A percentile compares a stretch with the other conserved stretches of the same genome.
Evolutionary conservation across 2,113 vertebrate genomes (phyloP).

Genomic region (Genyomyrus donnyi): DNA sequence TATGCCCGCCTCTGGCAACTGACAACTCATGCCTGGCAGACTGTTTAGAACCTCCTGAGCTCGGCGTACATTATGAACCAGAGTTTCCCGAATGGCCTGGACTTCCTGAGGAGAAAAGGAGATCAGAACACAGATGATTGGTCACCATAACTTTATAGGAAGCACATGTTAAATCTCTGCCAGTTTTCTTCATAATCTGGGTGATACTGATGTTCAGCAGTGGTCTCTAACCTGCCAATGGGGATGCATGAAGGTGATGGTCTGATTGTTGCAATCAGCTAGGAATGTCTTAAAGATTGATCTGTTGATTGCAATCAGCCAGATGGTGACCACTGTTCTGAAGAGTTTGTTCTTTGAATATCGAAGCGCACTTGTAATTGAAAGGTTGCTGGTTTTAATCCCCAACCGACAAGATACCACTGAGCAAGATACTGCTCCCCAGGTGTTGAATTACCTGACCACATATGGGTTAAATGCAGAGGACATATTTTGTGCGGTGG

Average conservation of each 20-base stretch:
- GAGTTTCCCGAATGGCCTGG: constrained; percentile 17
- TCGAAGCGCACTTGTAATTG: not conserved
- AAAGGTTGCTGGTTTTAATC: not conserved
- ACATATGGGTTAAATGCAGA: not conserved
- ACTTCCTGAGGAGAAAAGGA: not conserved
- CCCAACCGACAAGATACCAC: not conserved
- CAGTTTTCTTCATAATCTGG: not conserved
- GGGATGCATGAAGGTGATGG: not conserved
- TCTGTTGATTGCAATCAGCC: not conserved
- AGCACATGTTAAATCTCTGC: not conserved
- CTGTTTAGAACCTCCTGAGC: constrained; percentile 35
- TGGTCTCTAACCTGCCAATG: not conserved
- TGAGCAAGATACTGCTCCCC: not conserved
- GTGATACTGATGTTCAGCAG: not conserved
- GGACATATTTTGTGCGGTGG: not conserved
- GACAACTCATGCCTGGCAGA: constrained; percentile 49
- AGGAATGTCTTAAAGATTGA: not conserved
- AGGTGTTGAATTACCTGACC: not conserved
- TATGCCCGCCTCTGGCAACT: constrained; percentile 38
- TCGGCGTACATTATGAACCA: constrained; percentile 41
- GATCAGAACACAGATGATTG: not conserved
- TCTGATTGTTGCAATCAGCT: not conserved
- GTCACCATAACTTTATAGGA: not conserved
- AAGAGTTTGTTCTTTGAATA: not conserved
- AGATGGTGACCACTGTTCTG: not conserved